phyloP scores from a whole-genome alignment of 2,113 vertebrate genomes.

The Scartelaos histophorus region DNA sequence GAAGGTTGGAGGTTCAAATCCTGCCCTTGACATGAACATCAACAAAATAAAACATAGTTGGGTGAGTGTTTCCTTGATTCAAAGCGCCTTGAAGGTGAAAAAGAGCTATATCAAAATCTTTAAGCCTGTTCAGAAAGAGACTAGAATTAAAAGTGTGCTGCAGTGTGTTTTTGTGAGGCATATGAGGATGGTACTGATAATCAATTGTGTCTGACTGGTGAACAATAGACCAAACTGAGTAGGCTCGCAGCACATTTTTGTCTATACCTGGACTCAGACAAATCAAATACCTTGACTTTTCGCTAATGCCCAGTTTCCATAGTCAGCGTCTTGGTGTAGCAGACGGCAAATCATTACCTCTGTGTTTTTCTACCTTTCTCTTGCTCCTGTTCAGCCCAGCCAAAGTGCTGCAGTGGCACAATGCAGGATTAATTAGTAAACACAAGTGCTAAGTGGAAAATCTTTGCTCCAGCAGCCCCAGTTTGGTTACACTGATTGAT shows the following conservation, averaged over 20 bases:
- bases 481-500: conserved; percentile 57
- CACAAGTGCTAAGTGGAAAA: conserved; percentile 63
- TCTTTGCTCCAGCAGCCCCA: conserved; percentile 51
- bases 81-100: no score
- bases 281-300: conserved; percentile 47
- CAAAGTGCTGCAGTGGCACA: conserved; percentile 55
- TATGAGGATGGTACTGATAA: no score
- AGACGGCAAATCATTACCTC: conserved; percentile 61
- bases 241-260: neutral
- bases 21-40: no score
- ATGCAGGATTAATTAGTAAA: conserved; percentile 65
- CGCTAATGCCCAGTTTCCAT: conserved; percentile 43
- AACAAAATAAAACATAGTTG: no score
- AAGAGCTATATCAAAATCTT: no score
- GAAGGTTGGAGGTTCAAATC: no score
- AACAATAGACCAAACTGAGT: neutral
- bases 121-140: no score
- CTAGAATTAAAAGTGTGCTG: no score
- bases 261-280: conserved; percentile 33
- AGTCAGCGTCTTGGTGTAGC: conserved; percentile 52
- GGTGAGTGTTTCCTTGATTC: no score
- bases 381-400: conserved; percentile 21
- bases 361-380: conserved; percentile 50
- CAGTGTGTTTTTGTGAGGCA: no score
- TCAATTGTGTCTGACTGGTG: neutral